Conservation (phyloP, 2,113 vertebrate species). For the Pteropus alecto region DNA sequence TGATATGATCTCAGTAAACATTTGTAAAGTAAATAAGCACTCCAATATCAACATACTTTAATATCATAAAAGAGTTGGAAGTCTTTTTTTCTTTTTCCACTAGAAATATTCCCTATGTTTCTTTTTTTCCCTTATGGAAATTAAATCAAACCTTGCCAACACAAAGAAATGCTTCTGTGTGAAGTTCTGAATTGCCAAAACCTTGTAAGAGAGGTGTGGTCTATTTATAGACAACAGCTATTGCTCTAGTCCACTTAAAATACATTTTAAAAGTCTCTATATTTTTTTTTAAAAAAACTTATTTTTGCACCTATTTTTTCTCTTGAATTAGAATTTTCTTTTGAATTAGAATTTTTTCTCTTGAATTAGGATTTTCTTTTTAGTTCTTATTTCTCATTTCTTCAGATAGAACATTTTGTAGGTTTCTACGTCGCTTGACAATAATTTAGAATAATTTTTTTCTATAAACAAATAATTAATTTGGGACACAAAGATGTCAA, state of each 20-base stretch:
- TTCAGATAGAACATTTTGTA: not conserved
- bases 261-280: not conserved
- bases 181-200: not conserved
- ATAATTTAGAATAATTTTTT: not conserved
- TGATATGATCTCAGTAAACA: not conserved
- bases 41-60: not conserved
- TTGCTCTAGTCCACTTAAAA: not conserved
- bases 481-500: not conserved
- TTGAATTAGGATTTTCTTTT: slow-evolving; percentile 4
- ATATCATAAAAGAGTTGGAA: not conserved
- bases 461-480: not conserved
- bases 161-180: not conserved
- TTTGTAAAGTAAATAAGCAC: not conserved
- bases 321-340: slow-evolving; percentile 6
- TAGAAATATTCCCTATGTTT: not conserved
- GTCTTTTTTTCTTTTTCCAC: not conserved
- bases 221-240: not conserved
- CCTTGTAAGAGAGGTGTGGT: not conserved
- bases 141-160: slow-evolving; percentile 4
- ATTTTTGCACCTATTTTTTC: not conserved
- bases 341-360: not conserved
- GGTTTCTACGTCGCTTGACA: not conserved
- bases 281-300: not conserved
- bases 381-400: slow-evolving; percentile 5
- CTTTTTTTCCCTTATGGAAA: not conserved